phyloP scores from a whole-genome alignment of 2,888 invertebrate genomes.

The Xanthorhoe designata region DNA sequence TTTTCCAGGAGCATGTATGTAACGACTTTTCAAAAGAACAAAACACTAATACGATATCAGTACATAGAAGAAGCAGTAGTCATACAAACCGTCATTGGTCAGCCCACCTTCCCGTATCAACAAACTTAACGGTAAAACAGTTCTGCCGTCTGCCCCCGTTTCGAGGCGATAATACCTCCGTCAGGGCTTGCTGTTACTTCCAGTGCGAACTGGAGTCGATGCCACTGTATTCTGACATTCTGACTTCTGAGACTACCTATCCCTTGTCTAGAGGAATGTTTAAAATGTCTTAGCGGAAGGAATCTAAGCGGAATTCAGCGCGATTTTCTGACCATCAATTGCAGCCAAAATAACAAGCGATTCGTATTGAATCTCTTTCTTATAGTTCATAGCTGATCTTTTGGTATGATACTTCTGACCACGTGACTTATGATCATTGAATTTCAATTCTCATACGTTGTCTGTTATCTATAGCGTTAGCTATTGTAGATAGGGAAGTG shows the following conservation, averaged over 20 bases:
- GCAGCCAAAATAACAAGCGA: too few species aligned
- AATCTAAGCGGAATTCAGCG: neutral
- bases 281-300: neutral
- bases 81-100: neutral
- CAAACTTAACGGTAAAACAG: constrained; percentile 69
- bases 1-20: too few species aligned
- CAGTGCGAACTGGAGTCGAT: neutral
- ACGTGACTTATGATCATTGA: too few species aligned
- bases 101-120: constrained; percentile 55
- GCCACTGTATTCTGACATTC: neutral
- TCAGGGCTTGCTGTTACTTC: constrained; percentile 30
- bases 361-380: too few species aligned
- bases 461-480: too few species aligned
- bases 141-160: constrained; percentile 70
- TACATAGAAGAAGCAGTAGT: neutral
- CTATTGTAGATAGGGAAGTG: too few species aligned
- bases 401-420: too few species aligned
- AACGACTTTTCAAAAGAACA: neutral
- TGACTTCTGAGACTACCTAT: neutral
- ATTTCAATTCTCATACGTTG: too few species aligned
- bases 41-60: neutral
- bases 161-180: constrained; percentile 72
- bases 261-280: neutral
- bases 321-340: neutral
- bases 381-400: too few species aligned